Base-by-base conservation (phyloP, 2,113 vertebrate species). In the Misgurnus anguillicaudatus region DNA sequence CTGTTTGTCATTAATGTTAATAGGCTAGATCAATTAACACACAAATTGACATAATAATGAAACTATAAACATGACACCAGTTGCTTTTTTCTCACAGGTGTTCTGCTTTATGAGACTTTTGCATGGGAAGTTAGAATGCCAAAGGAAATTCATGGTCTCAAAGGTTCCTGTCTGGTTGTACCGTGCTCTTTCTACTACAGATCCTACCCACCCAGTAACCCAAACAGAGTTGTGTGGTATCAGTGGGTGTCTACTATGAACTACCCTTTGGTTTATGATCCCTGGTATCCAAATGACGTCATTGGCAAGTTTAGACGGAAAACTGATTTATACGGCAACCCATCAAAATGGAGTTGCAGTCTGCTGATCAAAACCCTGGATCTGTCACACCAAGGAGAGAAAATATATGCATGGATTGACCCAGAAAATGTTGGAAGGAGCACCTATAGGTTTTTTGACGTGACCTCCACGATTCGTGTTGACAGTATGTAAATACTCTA, bases 341-440 rank as follows among this genome's bases (percentile, higher is more conserved):
- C 3, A 6, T 31, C 17, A 4, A 9, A 0, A 1, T 0, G 14
- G 6, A 31, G 78, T 9, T 90, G 89, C 69, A 88, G 68, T 78
- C 83, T 91, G 9, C 0, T 67, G 47, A 89, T 91, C 55, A 0
- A 38, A 0, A 48, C 38, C 7, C 65, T 90, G 61, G 51, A 0
- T 0, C 11, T 0, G 45, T 3, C 0, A 16, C 68, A 90, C 19
- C 36, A 88, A 65, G 36, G 63, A 66, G 68, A 89, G 69, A 87
- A 6, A 72, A 17, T 91, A 51, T 90, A 90, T 57, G 21, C 87
- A 8, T 89, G 89, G 89, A 83, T 90, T 5, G 89, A 89, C 75
- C 89, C 88, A 39, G 89, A 89, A 9, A 68, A 90, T 76, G 42
- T 90, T 77, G 81, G 85, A 0, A 16, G 0, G 8, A 0, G 17